Evolutionary conservation across 2,888 invertebrate species (phyloP).

Genomic region (Sicus ferrugineus): DNA sequence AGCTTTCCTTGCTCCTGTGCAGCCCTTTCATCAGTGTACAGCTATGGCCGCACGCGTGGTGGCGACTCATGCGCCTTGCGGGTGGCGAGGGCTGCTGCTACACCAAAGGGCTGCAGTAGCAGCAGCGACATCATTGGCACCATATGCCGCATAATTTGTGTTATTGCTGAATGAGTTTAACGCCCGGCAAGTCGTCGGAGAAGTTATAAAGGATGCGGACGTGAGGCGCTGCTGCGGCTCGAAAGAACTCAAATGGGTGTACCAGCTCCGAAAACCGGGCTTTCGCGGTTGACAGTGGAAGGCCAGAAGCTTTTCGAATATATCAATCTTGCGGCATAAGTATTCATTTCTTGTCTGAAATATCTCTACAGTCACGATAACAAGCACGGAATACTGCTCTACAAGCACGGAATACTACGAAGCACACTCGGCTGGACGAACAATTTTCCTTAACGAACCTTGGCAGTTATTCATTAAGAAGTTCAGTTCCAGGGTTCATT

Average conservation of each 20-base stretch:
- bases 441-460: no score
- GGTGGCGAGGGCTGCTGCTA: neutral
- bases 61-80: neutral
- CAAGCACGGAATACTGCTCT: no score
- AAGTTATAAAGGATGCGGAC: slow-evolving; percentile 4
- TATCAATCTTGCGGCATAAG: no score
- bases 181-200: slow-evolving; percentile 14
- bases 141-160: slow-evolving; percentile 65
- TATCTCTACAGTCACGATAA: no score
- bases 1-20: slow-evolving; percentile 43
- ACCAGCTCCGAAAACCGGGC: neutral
- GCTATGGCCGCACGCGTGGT: neutral
- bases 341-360: no score
- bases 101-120: slow-evolving; percentile 31
- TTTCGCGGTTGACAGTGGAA: neutral
- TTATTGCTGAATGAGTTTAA: slow-evolving; percentile 59
- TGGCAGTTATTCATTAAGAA: no score
- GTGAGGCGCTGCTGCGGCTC: neutral
- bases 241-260: no score
- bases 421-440: no score
- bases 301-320: no score
- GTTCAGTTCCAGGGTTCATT: no score
- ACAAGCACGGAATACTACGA: no score
- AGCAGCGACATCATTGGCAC: slow-evolving; percentile 60
- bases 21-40: slow-evolving; percentile 17